Conservation (phyloP, 2,888 invertebrate genomes). For the Rhamnusium bicolor region DNA sequence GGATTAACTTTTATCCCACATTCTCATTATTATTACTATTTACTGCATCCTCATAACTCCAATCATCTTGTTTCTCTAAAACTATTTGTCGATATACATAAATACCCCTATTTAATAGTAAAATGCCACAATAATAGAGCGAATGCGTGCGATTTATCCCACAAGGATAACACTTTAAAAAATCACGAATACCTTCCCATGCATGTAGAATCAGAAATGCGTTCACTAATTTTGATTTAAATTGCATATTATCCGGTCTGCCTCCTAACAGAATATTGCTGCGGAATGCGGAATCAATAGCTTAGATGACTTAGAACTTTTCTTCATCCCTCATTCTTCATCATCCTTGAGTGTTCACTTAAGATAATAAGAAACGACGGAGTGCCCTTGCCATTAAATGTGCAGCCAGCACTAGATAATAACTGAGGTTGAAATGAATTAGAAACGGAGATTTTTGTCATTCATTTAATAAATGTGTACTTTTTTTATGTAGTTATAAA, state of each 20-base stretch:
- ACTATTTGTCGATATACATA: no score
- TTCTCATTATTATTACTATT: no score
- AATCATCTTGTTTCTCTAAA: no score
- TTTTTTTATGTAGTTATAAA: neutral
- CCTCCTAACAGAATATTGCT: neutral
- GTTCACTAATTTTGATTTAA: neutral
- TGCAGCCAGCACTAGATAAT: neutral
- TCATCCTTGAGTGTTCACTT: neutral
- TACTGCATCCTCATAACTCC: no score
- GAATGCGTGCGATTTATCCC: no score
- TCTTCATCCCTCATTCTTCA: neutral
- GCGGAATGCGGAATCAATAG: neutral
- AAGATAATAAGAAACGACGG: neutral
- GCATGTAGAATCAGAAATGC: neutral
- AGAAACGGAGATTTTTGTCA: neutral
- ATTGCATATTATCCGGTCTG: neutral
- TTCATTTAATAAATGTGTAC: no score
- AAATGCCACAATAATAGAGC: no score
- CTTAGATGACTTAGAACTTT: neutral
- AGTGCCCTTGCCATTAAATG: neutral
- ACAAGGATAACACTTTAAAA: no score
- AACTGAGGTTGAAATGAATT: neutral
- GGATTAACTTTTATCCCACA: no score
- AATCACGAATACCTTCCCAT: neutral
- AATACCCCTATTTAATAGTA: no score